Percentiles rank a stretch among this genome's conserved stretches.
phyloP scores from a whole-genome alignment of 2,888 invertebrate genomes.

The Cecidostiba fungosa region DNA sequence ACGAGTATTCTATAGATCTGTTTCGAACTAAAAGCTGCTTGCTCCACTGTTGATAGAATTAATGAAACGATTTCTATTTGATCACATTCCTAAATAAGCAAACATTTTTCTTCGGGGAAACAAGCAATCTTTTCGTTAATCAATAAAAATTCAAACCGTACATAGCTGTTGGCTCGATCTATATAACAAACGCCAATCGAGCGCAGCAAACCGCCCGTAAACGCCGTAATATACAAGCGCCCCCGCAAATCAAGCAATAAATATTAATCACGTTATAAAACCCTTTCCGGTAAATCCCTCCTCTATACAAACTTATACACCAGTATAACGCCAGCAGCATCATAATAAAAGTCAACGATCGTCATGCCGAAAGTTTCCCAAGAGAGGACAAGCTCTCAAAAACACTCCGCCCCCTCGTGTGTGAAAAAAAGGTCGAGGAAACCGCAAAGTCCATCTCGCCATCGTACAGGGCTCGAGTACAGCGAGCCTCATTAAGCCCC shows the following conservation, averaged over 20 bases:
- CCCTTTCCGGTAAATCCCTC: neutral
- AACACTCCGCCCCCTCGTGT: neutral
- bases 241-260: slow-evolving; percentile 38
- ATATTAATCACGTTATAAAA: slow-evolving; percentile 44
- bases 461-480: neutral
- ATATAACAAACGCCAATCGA: neutral
- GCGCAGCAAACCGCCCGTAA: neutral
- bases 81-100: too few species aligned
- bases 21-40: too few species aligned
- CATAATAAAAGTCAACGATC: slow-evolving; percentile 16
- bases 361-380: slow-evolving; percentile 5
- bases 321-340: neutral
- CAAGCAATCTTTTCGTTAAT: neutral
- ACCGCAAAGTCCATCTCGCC: slow-evolving; percentile 34
- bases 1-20: too few species aligned
- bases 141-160: neutral
- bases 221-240: neutral
- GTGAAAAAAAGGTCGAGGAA: neutral
- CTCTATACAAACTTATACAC: neutral
- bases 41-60: too few species aligned
- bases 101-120: too few species aligned
- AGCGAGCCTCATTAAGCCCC: slow-evolving; percentile 43
- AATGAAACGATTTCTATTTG: too few species aligned
- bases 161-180: neutral
- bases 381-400: slow-evolving; percentile 5